These are phyloP conservation scores for Lutjanus argentimaculatus DNA, from an alignment of 2,797 vertebrate species.

Conservation along the genomic window DNA sequence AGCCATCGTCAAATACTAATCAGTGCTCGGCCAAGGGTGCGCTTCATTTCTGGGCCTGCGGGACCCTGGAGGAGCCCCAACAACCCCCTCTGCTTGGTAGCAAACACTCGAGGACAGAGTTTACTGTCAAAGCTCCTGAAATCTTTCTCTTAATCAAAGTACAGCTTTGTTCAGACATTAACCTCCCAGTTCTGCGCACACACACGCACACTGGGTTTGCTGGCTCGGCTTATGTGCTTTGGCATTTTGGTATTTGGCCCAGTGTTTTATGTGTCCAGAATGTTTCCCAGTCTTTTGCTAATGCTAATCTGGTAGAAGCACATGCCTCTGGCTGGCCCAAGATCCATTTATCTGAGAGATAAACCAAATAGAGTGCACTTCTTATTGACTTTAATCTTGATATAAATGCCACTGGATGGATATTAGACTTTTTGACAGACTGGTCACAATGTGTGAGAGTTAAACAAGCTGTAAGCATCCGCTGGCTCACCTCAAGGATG, in stretches of 20 bases:
- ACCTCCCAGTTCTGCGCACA: constrained; percentile 20
- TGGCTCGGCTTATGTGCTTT: constrained; percentile 12
- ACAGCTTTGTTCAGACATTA: constrained; percentile 9
- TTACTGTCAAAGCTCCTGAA: constrained; percentile 53
- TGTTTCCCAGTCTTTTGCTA: constrained; percentile 17
- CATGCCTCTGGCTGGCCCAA: neutral
- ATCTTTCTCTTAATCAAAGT: constrained; percentile 44
- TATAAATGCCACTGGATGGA: no score
- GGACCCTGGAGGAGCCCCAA: constrained; percentile 38
- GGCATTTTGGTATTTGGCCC: constrained; percentile 31
- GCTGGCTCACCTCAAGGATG: no score
- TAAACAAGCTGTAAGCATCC: no score
- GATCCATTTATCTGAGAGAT: constrained; percentile 17
- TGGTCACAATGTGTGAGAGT: no score
- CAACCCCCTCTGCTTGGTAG: neutral
- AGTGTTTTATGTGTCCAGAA: constrained; percentile 10
- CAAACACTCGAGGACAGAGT: constrained; percentile 49
- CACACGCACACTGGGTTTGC: constrained; percentile 2
- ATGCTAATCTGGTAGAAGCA: constrained; percentile 5
- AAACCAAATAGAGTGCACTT: constrained; percentile 7
- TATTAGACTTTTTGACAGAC: no score
- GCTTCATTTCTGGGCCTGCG: constrained; percentile 55
- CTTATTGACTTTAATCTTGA: no score
- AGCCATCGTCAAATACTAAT: constrained; percentile 55
- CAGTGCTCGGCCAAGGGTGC: constrained; percentile 62